These are phyloP conservation scores for Plagodis dolabraria DNA, from an alignment of 2,888 invertebrate species.

Conservation along the genomic window DNA sequence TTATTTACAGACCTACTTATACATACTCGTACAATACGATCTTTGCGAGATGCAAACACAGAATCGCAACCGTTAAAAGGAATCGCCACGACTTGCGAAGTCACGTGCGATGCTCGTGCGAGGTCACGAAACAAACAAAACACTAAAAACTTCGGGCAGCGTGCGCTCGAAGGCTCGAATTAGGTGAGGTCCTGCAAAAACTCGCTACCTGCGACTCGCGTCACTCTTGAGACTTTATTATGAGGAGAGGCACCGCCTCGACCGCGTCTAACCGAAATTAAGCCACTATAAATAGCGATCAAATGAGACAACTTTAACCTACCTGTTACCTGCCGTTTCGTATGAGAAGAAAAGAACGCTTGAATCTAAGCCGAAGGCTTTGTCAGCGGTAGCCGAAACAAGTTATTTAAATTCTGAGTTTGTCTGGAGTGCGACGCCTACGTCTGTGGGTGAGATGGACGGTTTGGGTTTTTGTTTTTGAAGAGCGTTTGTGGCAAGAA, in stretches of 20 bases:
- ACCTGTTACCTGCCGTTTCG: slow-evolving; percentile 36
- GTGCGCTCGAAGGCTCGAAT: slow-evolving; percentile 51
- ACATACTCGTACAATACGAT: slow-evolving; percentile 3
- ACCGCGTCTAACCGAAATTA: slow-evolving; percentile 53
- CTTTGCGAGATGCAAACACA: slow-evolving; percentile 29
- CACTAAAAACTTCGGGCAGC: slow-evolving; percentile 44
- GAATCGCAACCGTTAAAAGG: slow-evolving; percentile 29
- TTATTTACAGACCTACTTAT: slow-evolving; percentile 43
- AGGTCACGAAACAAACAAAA: slow-evolving; percentile 63
- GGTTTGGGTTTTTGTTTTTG: slow-evolving; percentile 43
- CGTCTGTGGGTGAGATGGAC: slow-evolving; percentile 45
- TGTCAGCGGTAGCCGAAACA: slow-evolving; percentile 77
- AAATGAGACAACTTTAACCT: slow-evolving; percentile 13
- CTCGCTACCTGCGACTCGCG: slow-evolving; percentile 72
- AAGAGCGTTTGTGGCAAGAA: slow-evolving; percentile 34
- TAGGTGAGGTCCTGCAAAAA: slow-evolving; percentile 74
- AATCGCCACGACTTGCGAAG: slow-evolving; percentile 30
- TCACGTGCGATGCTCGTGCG: slow-evolving; percentile 63
- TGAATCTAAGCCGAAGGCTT: slow-evolving; percentile 62
- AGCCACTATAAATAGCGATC: slow-evolving; percentile 26
- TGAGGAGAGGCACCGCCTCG: slow-evolving; percentile 49
- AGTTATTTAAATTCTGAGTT: slow-evolving; percentile 78
- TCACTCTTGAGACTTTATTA: slow-evolving; percentile 60
- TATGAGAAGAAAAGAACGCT: slow-evolving; percentile 56
- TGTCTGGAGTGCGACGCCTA: slow-evolving; percentile 62